A percentile compares a stretch with the other conserved stretches of the same genome.
phyloP scores from a whole-genome alignment of 2,113 vertebrate genomes.

The Ptilonorhynchus violaceus region DNA sequence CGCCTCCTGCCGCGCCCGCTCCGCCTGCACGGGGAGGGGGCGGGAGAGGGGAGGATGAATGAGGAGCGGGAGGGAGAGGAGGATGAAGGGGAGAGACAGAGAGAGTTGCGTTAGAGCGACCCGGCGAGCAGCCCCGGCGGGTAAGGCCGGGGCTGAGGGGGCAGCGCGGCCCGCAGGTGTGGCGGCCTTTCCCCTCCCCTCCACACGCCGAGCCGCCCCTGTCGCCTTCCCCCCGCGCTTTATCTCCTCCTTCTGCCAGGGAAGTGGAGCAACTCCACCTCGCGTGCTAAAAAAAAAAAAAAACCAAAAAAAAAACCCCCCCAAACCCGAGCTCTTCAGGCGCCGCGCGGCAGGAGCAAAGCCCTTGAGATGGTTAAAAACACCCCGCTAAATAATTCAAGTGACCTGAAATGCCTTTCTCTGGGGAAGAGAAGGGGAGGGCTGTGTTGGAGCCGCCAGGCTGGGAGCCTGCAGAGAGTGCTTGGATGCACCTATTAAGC shows the following conservation, averaged over 20 bases:
- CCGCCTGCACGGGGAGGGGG: conserved; percentile 26
- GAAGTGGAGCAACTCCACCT: conserved; percentile 13
- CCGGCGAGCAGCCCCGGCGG: background rate
- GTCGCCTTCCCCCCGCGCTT: background rate
- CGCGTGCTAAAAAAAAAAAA: background rate
- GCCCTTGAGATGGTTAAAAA: background rate
- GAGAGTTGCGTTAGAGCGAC: background rate
- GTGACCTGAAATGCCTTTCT: conserved; percentile 55
- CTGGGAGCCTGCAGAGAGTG: background rate
- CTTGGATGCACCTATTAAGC: background rate
- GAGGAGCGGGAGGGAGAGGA: background rate
- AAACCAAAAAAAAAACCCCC: background rate
- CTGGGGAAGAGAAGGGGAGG: background rate
- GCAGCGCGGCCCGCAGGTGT: conserved; percentile 28
- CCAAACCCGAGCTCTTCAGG: background rate
- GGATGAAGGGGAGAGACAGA: background rate
- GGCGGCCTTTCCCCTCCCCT: background rate
- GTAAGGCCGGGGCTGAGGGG: background rate
- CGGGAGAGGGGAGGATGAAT: background rate
- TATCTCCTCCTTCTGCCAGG: background rate
- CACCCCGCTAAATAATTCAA: conserved; percentile 30
- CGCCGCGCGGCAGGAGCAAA: background rate
- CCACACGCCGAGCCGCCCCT: background rate
- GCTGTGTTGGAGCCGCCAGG: background rate
- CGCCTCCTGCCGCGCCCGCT: conserved; percentile 61